Conservation (phyloP, 2,888 invertebrate species). For the Lepidochitona cinerea region DNA sequence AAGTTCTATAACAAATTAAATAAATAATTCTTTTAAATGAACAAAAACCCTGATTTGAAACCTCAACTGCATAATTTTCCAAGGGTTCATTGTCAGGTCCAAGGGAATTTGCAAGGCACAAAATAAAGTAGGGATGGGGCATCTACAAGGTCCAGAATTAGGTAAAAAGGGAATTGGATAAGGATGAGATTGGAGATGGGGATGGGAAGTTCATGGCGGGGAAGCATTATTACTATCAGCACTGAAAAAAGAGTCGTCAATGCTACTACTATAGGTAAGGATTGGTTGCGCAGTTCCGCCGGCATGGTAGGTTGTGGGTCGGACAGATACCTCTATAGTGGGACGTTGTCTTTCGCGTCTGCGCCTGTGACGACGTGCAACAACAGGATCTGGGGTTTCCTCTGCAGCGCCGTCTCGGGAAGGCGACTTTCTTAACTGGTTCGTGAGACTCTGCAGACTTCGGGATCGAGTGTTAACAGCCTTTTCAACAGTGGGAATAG, state of each 20-base stretch:
- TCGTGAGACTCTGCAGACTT: conserved; percentile 42
- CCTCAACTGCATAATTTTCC: too few species aligned
- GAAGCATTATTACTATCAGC: conserved; percentile 2
- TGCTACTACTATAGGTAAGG: conserved; percentile 58
- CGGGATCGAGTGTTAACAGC: conserved; percentile 62
- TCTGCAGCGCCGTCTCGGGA: conserved; percentile 30
- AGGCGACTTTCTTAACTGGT: conserved; percentile 31
- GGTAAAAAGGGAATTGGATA: not conserved
- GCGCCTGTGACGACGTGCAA: conserved; percentile 28
- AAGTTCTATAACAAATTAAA: too few species aligned
- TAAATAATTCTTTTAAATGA: too few species aligned
- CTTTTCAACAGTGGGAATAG: conserved; percentile 57
- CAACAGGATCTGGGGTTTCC: conserved; percentile 30
- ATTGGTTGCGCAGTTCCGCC: conserved; percentile 35
- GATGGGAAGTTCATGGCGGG: not conserved
- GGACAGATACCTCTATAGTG: conserved; percentile 53
- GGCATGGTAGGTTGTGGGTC: conserved; percentile 45
- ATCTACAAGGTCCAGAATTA: not conserved
- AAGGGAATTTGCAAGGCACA: too few species aligned
- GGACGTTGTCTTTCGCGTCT: conserved; percentile 42
- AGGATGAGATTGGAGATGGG: not conserved
- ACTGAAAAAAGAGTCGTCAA: conserved; percentile 54
- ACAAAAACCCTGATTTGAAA: too few species aligned
- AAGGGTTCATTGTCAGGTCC: too few species aligned
- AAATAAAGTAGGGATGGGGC: not conserved